phyloP scores from a whole-genome alignment of 1,140 invertebrate species.

The Maconellicoccus hirsutus region DNA sequence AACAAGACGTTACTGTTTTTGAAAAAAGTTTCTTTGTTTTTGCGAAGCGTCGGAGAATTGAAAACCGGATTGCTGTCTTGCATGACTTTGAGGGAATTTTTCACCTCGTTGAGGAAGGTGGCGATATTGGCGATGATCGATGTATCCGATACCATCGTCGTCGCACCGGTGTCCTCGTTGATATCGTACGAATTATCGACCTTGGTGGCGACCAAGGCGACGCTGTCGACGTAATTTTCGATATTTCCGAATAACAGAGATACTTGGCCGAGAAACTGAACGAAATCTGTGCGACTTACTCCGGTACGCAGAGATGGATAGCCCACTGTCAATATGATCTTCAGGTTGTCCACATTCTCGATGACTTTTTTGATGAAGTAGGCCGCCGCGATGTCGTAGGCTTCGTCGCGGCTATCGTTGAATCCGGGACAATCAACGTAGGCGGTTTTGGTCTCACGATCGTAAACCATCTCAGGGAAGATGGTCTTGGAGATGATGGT shows the following conservation, averaged over 20 bases:
- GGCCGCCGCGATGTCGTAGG: slow-evolving; percentile 27
- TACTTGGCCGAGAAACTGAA: slow-evolving; percentile 22
- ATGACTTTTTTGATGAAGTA: slow-evolving; percentile 29
- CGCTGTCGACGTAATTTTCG: slow-evolving; percentile 24
- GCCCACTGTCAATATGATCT: slow-evolving; percentile 27
- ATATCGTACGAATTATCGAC: slow-evolving; percentile 23
- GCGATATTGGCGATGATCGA: background rate
- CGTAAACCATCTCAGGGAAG: slow-evolving; percentile 22
- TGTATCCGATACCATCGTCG: background rate
- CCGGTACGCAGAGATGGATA: slow-evolving; percentile 26
- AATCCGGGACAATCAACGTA: slow-evolving; percentile 31
- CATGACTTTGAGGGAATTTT: background rate
- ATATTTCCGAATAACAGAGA: slow-evolving; percentile 25
- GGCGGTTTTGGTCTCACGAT: slow-evolving; percentile 1
- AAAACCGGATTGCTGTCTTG: background rate
- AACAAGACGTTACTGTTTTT: slow-evolving; percentile 22
- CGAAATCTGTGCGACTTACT: slow-evolving; percentile 25
- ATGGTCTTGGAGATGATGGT: slow-evolving; percentile 17
- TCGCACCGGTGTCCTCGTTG: background rate
- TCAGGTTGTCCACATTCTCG: slow-evolving; percentile 24
- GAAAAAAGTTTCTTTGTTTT: background rate
- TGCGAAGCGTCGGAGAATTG: background rate
- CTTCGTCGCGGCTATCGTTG: slow-evolving; percentile 27
- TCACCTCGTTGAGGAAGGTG: background rate
- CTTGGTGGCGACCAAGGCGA: slow-evolving; percentile 28